Percentiles rank a stretch among this genome's conserved stretches.
Evolutionary conservation across 2,113 vertebrate genomes (phyloP).

Genomic region (Gobio gobio): DNA sequence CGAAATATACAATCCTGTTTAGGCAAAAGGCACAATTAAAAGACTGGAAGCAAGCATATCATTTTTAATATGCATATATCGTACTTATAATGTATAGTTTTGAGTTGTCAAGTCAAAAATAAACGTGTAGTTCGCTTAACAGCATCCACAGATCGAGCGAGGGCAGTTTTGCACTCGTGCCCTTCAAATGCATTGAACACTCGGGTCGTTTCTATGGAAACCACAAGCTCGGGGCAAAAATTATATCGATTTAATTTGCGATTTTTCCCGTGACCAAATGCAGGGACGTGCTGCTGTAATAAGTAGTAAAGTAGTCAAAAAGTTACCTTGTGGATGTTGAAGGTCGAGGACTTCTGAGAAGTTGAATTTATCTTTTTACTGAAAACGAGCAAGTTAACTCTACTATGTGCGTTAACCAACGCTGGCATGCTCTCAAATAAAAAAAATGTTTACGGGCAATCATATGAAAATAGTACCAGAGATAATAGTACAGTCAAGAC

Average conservation of each 20-base stretch:
- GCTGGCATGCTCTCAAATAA: background rate
- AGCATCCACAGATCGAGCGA: background rate
- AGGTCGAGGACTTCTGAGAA: conserved; percentile 3
- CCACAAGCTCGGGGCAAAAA: conserved; percentile 46
- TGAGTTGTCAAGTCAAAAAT: background rate
- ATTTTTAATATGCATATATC: background rate
- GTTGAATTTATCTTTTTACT: background rate
- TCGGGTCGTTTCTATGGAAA: conserved; percentile 59
- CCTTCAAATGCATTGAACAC: conserved; percentile 65
- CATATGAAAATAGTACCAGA: background rate
- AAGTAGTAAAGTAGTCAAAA: background rate
- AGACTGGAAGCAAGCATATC: background rate
- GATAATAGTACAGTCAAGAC: background rate
- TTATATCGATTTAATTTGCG: conserved; percentile 46
- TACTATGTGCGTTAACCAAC: background rate
- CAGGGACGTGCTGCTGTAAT: background rate
- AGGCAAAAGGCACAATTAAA: background rate
- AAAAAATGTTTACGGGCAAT: background rate
- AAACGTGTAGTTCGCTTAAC: background rate
- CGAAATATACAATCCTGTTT: background rate
- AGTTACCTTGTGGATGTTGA: conserved; percentile 11
- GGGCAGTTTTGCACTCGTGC: conserved; percentile 49
- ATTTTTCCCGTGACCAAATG: background rate
- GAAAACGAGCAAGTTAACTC: background rate
- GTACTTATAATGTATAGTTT: background rate